These are phyloP conservation scores for Sceliomorpha sp. DNA, from an alignment of 2,888 invertebrate genomes.

Conservation along the genomic window DNA sequence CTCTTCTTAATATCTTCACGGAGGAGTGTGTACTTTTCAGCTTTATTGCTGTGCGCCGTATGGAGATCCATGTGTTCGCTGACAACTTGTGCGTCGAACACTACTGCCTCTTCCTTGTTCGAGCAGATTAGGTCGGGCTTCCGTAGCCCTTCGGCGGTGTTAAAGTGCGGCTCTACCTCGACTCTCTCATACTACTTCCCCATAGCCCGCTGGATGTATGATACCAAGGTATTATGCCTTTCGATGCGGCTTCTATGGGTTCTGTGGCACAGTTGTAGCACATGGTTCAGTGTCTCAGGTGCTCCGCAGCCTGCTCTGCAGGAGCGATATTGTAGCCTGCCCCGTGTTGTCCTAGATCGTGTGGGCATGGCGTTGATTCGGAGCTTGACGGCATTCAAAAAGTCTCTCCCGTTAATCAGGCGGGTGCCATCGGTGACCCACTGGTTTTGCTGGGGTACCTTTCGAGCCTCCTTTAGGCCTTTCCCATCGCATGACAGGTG, in stretches of 20 bases:
- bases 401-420: slow-evolving; percentile 67
- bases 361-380: slow-evolving; percentile 69
- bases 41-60: too few relatives aligned
- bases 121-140: slow-evolving; percentile 36
- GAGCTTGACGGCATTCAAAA: slow-evolving; percentile 63
- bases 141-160: slow-evolving; percentile 30
- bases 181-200: too few relatives aligned
- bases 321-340: too few relatives aligned
- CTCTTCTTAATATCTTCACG: too few relatives aligned
- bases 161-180: slow-evolving; percentile 61
- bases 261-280: slow-evolving; percentile 65
- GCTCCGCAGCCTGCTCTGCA: slow-evolving; percentile 66
- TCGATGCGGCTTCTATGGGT: slow-evolving; percentile 68
- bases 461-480: not conserved
- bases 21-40: too few relatives aligned
- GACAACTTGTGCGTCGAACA: too few relatives aligned
- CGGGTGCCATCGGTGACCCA: slow-evolving; percentile 46
- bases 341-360: slow-evolving; percentile 60
- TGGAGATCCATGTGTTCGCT: too few relatives aligned
- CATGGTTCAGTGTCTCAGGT: slow-evolving; percentile 69
- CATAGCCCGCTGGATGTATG: too few relatives aligned
- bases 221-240: slow-evolving; percentile 66
- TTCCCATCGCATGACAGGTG: slow-evolving; percentile 19
- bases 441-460: slow-evolving; percentile 14
- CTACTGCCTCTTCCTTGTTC: too few relatives aligned